These are phyloP conservation scores for rabbit (Oryctolagus cuniculus) DNA, from an alignment of 2,113 vertebrate genomes.

Conservation along the genomic window mOryCun1.1 NC_091432.1:107941501-107942000, in stretches of 20 bases:
- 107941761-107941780: not conserved
- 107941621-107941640: constrained; percentile 39
- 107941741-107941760: not conserved
- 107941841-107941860: not conserved
- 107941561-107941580: not conserved
- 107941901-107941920: constrained; percentile 8
- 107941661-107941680: not conserved
- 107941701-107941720: not conserved
- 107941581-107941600: not conserved
- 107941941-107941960: not conserved
- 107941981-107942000: not conserved
- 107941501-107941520: not conserved
- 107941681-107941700: not conserved
- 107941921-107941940: not conserved
- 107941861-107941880: not conserved
- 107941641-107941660: not conserved
- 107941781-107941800: not conserved
- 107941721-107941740: not conserved
- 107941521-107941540: not conserved
- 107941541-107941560: not conserved
- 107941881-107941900: not conserved
- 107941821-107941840: not conserved
- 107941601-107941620: not conserved
- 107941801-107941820: not conserved
- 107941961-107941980: constrained; percentile 41